These are phyloP conservation scores for Muscicapa adusta DNA, from an alignment of 2,113 vertebrate genomes.

Conservation along the genomic window DNA sequence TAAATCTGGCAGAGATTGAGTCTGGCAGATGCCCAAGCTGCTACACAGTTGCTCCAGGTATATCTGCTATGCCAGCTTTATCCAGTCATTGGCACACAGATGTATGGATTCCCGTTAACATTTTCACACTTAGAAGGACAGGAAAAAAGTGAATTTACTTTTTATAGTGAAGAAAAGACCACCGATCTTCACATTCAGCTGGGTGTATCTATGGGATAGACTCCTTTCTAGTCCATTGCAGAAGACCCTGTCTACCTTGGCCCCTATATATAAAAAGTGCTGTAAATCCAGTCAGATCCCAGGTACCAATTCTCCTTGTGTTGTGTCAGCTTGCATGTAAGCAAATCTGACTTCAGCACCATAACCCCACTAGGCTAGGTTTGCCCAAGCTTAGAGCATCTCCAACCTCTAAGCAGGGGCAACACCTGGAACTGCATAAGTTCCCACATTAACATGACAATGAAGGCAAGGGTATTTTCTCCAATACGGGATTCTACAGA, in stretches of 20 bases:
- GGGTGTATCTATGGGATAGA: neutral
- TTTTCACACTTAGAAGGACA: neutral
- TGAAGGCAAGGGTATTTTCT: neutral
- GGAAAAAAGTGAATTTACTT: neutral
- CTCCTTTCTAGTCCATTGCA: neutral
- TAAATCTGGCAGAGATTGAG: neutral
- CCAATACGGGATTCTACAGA: neutral
- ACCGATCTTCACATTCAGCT: neutral
- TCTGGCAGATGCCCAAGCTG: neutral
- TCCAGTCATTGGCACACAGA: too few relatives aligned
- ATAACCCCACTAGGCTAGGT: neutral
- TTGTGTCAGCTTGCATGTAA: neutral
- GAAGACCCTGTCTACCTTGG: neutral
- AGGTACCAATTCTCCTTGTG: neutral
- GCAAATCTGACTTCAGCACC: neutral
- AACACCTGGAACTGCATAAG: neutral
- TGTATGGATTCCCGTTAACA: neutral
- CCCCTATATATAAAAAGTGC: accelerated
- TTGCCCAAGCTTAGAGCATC: neutral
- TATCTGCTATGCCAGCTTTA: neutral
- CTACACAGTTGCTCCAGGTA: neutral
- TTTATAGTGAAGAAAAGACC: neutral
- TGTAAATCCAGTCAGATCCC: neutral
- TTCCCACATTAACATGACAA: neutral
- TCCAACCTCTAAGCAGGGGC: neutral